Conservation (phyloP, 1,140 invertebrate species). For the Ridgeia piscesae region DNA sequence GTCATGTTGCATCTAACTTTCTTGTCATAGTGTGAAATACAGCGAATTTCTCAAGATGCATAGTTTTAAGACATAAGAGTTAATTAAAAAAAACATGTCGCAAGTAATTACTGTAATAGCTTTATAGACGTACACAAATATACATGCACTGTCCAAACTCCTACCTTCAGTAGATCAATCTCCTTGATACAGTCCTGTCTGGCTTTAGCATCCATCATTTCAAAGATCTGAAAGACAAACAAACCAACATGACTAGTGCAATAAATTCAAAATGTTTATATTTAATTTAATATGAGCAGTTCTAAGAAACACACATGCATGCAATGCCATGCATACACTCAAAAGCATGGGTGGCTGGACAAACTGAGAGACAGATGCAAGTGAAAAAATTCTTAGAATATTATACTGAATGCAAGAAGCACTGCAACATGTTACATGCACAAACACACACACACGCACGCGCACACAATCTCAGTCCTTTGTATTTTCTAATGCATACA, state of each 20-base stretch:
- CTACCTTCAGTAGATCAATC: constrained; percentile 69
- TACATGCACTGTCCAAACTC: not conserved
- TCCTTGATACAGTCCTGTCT: constrained; percentile 72
- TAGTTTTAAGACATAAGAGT: too few relatives aligned
- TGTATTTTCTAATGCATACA: not conserved
- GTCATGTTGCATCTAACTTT: too few relatives aligned
- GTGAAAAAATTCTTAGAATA: too few relatives aligned
- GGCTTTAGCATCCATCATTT: constrained; percentile 71
- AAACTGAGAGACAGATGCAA: too few relatives aligned
- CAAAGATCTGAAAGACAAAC: constrained; percentile 62
- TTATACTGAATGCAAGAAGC: too few relatives aligned
- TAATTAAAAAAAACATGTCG: too few relatives aligned
- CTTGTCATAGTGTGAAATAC: too few relatives aligned
- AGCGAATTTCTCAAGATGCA: too few relatives aligned
- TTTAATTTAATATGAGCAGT: not conserved
- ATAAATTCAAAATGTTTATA: constrained; percentile 8
- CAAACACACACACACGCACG: not conserved
- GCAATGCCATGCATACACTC: not conserved
- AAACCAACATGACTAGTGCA: not conserved
- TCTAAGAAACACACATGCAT: not conserved
- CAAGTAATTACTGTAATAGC: not conserved
- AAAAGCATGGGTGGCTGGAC: not conserved
- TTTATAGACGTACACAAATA: not conserved
- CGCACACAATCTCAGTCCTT: not conserved
- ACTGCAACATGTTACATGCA: too few relatives aligned